phyloP scores from a whole-genome alignment of 2,113 vertebrate species.

The Cryptotis parvus region DNA sequence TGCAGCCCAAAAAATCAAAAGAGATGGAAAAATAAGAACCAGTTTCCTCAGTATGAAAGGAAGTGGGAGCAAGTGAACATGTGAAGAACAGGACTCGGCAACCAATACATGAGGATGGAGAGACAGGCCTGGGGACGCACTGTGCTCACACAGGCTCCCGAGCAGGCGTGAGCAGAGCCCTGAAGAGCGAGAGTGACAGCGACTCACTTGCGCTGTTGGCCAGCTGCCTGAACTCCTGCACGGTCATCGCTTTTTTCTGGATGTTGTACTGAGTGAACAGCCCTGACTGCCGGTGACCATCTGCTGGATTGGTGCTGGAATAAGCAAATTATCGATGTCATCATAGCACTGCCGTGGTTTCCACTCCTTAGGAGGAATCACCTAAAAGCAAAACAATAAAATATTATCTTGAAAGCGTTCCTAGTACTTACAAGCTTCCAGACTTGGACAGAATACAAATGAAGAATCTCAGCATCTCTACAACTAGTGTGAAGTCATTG shows the following conservation, averaged over 20 bases:
- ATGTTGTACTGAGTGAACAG: conserved; percentile 90
- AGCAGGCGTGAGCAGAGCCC: too few relatives aligned
- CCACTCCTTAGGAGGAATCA: conserved; percentile 91
- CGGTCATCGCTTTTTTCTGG: conserved; percentile 90
- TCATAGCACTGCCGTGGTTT: conserved; percentile 89
- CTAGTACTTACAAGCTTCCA: conserved; percentile 41
- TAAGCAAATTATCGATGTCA: conserved; percentile 89
- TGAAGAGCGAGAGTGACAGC: conserved; percentile 18
- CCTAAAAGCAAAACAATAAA: conserved; percentile 83
- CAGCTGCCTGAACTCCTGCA: conserved; percentile 89
- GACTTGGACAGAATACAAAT: neutral
- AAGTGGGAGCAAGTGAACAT: conserved; percentile 17
- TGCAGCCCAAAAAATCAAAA: too few relatives aligned
- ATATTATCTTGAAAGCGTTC: conserved; percentile 46
- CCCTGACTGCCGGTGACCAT: conserved; percentile 89
- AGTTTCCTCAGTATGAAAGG: conserved; percentile 15
- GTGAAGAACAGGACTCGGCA: conserved; percentile 18
- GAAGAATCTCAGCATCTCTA: conserved; percentile 42
- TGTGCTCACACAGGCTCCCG: too few relatives aligned
- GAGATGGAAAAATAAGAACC: conserved; percentile 23
- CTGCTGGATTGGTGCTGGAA: conserved; percentile 91
- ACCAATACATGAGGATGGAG: neutral
- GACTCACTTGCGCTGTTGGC: conserved; percentile 91
- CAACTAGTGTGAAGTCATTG: too few relatives aligned
- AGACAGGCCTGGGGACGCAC: neutral